Evolutionary conservation across 2,797 vertebrate genomes (phyloP), one percentile per base, ranked within the genome.

Genomic region (Sebastes glaucus): DNA sequence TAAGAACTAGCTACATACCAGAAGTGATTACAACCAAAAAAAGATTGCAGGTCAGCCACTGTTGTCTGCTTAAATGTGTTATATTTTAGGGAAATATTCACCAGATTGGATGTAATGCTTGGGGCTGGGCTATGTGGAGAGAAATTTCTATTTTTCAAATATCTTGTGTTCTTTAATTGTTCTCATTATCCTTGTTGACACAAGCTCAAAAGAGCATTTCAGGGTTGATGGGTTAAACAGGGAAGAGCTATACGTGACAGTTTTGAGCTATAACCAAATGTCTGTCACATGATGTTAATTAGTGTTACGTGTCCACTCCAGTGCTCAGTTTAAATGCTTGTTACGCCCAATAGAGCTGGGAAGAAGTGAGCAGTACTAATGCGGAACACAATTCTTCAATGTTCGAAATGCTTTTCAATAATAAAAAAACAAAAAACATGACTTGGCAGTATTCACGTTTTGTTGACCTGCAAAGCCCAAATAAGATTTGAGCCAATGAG

Each of bases 361-460:
- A 70, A 62, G 71, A 82, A 32, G 38, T 57, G 69, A 81, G 78
- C 60, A 76, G 42, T 27, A 68, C 35, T 55, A 80, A 78, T 8
- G 57, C 11, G 75, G 22, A 79, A 78, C 62, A 61, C 65, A 52
- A 28, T 35, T 77, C 4, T 65, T 81, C 6, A 75, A 74, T 53
- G 56, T 76, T 68, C 70, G 2, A 81, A 79, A 87, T 49, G 35
- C 18, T 62, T 60, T 85, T 65, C 49, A 16, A 84, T 71, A 60
- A 78, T n/a, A 53, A 53, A 2, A 30, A 46, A 52, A 63, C n/a
- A 67, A 69, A 64, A 83, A 86, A 77, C 11, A 72, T 7, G 59
- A 86, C 87, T 87, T 90, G 92, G 92, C 90, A 94, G 88, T 92
- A 82, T 78, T 89, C 33, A 75, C n/a, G 32, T 89, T 82, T 86